phyloP scores from a whole-genome alignment of 1,140 invertebrate species.

The Ganaspis sp. region DNA sequence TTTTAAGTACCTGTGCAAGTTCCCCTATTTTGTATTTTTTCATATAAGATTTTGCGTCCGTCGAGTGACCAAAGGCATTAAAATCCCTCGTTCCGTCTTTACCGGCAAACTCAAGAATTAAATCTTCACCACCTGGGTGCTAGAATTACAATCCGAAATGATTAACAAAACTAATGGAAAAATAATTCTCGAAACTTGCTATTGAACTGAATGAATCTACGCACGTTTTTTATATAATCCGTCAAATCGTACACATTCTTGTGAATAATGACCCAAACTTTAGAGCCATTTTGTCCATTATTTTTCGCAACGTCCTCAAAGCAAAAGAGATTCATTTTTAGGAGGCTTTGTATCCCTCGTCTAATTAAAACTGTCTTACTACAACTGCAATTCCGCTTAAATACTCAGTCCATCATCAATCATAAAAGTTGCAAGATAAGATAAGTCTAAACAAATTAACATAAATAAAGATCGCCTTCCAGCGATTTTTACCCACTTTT shows the following conservation, averaged over 20 bases:
- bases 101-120: conserved; percentile 80
- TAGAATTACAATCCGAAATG: conserved; percentile 60
- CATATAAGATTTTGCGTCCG: conserved; percentile 78
- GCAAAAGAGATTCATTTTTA: neutral
- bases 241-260: conserved; percentile 83
- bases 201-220: conserved; percentile 29
- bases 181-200: neutral
- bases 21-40: conserved; percentile 81
- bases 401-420: neutral
- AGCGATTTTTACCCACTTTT: neutral
- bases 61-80: conserved; percentile 81
- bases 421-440: too few relatives aligned
- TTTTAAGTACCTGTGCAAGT: conserved; percentile 73
- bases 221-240: conserved; percentile 77
- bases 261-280: conserved; percentile 80
- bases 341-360: neutral
- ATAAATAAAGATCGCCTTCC: too few relatives aligned
- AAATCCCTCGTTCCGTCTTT: conserved; percentile 81
- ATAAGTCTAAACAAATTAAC: too few relatives aligned
- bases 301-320: conserved; percentile 75
- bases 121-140: conserved; percentile 82
- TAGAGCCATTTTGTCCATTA: conserved; percentile 76
- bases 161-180: neutral
- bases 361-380: neutral
- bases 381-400: neutral